Evolutionary conservation across 2,888 invertebrate species (phyloP).

Genomic region (Ormyrus rosae): DNA sequence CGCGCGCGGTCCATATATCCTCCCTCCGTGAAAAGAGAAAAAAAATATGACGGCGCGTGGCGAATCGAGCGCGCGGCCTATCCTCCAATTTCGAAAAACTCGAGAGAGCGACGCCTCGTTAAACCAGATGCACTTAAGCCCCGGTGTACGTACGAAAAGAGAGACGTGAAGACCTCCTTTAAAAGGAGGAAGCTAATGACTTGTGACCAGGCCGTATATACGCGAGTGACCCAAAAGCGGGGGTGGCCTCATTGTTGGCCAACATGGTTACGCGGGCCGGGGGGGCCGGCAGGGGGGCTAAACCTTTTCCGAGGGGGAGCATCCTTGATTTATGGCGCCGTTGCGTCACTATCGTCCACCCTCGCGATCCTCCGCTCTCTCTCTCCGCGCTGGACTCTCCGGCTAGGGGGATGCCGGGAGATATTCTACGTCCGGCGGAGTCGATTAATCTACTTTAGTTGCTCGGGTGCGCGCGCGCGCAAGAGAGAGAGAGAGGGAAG

Average conservation of each 20-base stretch:
- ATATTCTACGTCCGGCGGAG: neutral
- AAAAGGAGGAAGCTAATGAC: slow-evolving; percentile 75
- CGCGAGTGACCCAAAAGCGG: slow-evolving; percentile 48
- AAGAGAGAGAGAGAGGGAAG: too few species aligned
- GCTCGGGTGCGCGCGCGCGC: neutral
- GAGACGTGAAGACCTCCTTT: slow-evolving; percentile 48
- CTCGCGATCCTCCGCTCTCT: slow-evolving; percentile 39
- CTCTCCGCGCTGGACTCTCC: neutral
- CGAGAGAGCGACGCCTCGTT: slow-evolving; percentile 1
- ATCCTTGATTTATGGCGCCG: slow-evolving; percentile 60
- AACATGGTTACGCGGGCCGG: slow-evolving; percentile 69
- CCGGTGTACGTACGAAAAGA: too few species aligned
- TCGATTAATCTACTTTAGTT: slow-evolving; percentile 40
- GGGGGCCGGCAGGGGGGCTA: too few species aligned
- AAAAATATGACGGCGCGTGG: slow-evolving; percentile 46
- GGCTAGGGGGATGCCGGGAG: too few species aligned
- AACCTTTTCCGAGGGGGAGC: slow-evolving; percentile 61
- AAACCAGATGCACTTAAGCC: neutral
- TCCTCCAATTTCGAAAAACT: neutral
- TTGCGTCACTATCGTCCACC: too few species aligned
- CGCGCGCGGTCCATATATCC: too few species aligned
- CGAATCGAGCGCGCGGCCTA: slow-evolving; percentile 27
- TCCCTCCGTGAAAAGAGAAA: too few species aligned
- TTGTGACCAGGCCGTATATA: slow-evolving; percentile 70
- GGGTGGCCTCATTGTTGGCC: slow-evolving; percentile 72